Base-by-base conservation (phyloP, 64 coral and sea anemone genomes). In the Catalaphyllia jardinei region DNA sequence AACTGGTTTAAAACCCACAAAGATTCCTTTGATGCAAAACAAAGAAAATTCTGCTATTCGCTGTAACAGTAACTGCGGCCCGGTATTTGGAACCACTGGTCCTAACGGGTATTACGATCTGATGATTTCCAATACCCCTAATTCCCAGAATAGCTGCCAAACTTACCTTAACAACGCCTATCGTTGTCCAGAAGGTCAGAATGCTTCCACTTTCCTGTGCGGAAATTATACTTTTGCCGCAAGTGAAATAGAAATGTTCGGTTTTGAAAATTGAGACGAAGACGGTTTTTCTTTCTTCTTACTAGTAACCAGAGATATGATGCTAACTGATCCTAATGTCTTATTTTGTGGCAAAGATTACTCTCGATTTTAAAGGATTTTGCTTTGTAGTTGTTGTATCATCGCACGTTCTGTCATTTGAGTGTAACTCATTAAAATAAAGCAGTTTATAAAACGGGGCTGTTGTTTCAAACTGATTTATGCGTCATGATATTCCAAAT, bases 41-140 rank as follows among this genome's bases (percentile, higher is more conserved):
- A 63, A 86, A 63, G 59, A 86, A 57, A 50, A 17, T 1, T 50
- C 69, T 63, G 89, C 80, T 5, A 67, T 91, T 28, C 20, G 46
- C 7, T 91, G 89, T 31, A 2, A 75, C 63, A 76, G 79, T n/a
- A 13, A 79, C 79, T 85, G 62, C 22, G 89, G 89, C 10, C 89
- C 89, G 33, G 51, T 62, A 62, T 91, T 91, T 85, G 89, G 89
- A 91, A 13, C 11, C 54, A 11, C 54, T 57, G 10, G 10, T 12
- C 15, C 54, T 57, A 13, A 9, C 15, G 30, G 1, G 52, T 33
- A 29, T 2, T n/a, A 78, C 61, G 89, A 91, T 60, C 57, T 91
- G 18, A 38, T 15, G 22, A 91, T 91, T 77, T 49, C 63, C 25
- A 91, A 91, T 31, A 75, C 57, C 16, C 89, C 89, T 14, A 74